These are phyloP conservation scores for Sternarchorhynchus goeldii DNA, from an alignment of 2,797 vertebrate genomes.

Conservation along the genomic window DNA sequence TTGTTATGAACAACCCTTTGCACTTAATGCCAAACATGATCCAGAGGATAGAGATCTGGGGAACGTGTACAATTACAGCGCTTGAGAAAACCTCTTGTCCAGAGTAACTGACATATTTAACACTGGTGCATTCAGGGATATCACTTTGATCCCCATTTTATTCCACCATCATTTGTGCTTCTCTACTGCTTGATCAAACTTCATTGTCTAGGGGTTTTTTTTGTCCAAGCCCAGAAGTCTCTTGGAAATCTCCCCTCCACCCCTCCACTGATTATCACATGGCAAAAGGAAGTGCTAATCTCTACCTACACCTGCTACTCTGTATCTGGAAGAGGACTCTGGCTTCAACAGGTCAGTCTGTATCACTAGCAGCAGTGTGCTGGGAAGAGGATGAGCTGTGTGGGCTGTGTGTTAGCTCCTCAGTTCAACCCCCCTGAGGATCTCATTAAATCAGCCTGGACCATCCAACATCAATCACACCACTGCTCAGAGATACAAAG, in stretches of 20 bases:
- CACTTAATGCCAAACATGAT: too few relatives aligned
- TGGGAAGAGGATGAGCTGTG: constrained; percentile 63
- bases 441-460: constrained; percentile 76
- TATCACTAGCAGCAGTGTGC: constrained; percentile 63
- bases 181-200: too few relatives aligned
- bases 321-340: not conserved
- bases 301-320: not conserved
- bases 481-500: constrained; percentile 45
- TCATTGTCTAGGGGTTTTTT: too few relatives aligned
- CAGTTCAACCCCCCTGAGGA: constrained; percentile 70
- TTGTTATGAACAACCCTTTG: too few relatives aligned
- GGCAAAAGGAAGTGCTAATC: not conserved
- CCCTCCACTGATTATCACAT: constrained; percentile 7
- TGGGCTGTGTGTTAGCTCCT: constrained; percentile 62
- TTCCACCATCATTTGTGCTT: not conserved
- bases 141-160: not conserved
- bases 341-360: constrained; percentile 24
- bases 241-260: not conserved
- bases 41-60: too few relatives aligned
- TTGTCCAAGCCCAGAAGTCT: constrained; percentile 20
- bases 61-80: too few relatives aligned
- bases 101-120: too few relatives aligned
- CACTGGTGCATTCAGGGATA: too few relatives aligned
- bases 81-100: too few relatives aligned
- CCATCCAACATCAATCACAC: constrained; percentile 61